Conservation (phyloP, 2,797 vertebrate species). For the Prionace glauca region DNA sequence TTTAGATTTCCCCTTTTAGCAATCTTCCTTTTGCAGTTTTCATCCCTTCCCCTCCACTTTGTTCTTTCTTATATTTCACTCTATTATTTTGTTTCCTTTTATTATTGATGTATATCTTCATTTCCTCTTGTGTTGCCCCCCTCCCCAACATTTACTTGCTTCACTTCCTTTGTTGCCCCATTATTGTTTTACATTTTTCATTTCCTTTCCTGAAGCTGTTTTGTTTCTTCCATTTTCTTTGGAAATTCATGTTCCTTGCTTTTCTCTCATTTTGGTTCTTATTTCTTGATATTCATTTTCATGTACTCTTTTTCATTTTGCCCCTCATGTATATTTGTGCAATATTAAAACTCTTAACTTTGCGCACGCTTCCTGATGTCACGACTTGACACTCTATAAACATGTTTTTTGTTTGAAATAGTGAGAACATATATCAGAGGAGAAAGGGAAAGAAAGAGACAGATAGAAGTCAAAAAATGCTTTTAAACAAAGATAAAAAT, state of each 20-base stretch:
- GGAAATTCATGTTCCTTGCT: neutral
- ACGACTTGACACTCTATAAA: neutral
- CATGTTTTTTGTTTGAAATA: neutral
- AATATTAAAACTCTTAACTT: neutral
- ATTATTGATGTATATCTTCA: neutral
- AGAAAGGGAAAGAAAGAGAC: neutral
- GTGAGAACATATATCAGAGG: neutral
- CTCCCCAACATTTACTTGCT: neutral
- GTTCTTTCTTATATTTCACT: neutral
- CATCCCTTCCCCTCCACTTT: neutral
- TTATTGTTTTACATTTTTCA: neutral
- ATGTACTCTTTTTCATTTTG: neutral
- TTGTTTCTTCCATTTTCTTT: neutral
- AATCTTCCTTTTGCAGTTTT: neutral
- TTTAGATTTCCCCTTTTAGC: neutral
- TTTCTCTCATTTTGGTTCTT: neutral
- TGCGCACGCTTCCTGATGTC: neutral
- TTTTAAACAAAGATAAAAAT: neutral
- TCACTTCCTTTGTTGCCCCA: neutral
- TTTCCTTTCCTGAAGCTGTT: neutral
- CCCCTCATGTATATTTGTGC: neutral
- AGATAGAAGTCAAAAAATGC: neutral
- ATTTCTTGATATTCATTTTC: neutral
- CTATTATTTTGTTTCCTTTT: neutral
- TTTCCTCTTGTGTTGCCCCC: neutral